Conservation (phyloP, 2,113 vertebrate species). For the Hemiscyllium ocellatum region DNA sequence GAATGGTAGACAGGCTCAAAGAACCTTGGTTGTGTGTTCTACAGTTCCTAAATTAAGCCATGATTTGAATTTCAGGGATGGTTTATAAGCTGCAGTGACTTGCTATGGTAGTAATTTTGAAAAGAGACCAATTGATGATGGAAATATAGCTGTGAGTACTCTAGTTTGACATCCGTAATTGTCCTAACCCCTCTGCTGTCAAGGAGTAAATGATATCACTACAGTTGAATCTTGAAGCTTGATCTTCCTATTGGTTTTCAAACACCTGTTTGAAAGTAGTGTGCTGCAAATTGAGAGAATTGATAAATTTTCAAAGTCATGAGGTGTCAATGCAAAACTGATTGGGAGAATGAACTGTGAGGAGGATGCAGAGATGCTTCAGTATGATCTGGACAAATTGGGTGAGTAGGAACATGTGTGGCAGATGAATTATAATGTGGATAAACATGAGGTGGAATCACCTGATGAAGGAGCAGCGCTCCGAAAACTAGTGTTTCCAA, state of each 20-base stretch:
- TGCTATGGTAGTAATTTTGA: background rate
- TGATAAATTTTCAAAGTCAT: too few relatives aligned
- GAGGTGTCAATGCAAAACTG: too few relatives aligned
- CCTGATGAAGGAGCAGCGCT: too few relatives aligned
- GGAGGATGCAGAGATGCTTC: too few relatives aligned
- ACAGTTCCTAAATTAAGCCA: background rate
- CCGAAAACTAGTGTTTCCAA: too few relatives aligned
- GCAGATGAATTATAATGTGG: too few relatives aligned
- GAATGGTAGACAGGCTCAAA: too few relatives aligned
- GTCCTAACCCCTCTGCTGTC: background rate
- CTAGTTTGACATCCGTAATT: background rate
- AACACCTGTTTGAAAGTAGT: background rate
- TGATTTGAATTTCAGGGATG: background rate
- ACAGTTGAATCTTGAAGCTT: background rate
- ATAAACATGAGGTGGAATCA: too few relatives aligned
- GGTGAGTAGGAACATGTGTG: too few relatives aligned
- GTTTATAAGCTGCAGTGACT: background rate
- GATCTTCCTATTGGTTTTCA: background rate
- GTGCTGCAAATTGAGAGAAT: background rate
- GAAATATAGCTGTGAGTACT: background rate
- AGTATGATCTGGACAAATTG: too few relatives aligned
- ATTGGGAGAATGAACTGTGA: too few relatives aligned
- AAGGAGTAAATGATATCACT: background rate
- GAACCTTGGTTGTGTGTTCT: background rate
- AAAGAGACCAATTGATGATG: background rate